Conservation (phyloP, 2,888 invertebrate species). For the Agriopis aurantiaria region DNA sequence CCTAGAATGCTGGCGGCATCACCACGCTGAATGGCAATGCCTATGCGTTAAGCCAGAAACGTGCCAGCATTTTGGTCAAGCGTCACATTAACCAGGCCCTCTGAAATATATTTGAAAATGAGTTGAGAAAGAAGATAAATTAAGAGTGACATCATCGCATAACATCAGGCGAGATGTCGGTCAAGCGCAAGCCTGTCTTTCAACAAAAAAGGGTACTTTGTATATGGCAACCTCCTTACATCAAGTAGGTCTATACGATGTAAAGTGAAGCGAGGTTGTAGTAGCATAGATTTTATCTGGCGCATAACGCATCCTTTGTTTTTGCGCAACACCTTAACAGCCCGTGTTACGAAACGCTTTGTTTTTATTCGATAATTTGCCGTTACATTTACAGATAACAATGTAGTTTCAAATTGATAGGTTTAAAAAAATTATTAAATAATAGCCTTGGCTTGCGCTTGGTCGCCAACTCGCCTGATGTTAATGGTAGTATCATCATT, state of each 20-base stretch:
- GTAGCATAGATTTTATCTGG: slow-evolving; percentile 39
- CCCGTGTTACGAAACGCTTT: slow-evolving; percentile 24
- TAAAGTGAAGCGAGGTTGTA: slow-evolving; percentile 34
- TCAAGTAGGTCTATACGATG: neutral
- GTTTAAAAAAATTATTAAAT: neutral
- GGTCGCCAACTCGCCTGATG: no score
- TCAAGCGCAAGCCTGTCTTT: no score
- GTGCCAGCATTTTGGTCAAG: no score
- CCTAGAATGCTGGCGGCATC: no score
- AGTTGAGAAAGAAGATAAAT: no score
- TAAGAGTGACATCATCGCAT: no score
- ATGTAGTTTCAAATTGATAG: neutral
- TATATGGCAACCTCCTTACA: neutral
- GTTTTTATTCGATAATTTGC: slow-evolving; percentile 18
- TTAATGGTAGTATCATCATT: neutral
- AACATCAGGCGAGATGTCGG: no score
- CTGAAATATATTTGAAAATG: no score
- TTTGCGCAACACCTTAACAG: slow-evolving; percentile 41
- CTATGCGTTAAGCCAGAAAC: no score
- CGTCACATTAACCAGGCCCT: no score
- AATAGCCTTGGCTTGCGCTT: no score
- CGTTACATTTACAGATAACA: slow-evolving; percentile 1
- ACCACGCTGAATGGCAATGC: no score
- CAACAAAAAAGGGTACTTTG: neutral
- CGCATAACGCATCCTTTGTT: slow-evolving; percentile 49